A percentile compares a stretch with the other conserved stretches of the same genome.
Evolutionary conservation across 2,113 vertebrate species (phyloP).

Genomic region (Oostethus manadensis): DNA sequence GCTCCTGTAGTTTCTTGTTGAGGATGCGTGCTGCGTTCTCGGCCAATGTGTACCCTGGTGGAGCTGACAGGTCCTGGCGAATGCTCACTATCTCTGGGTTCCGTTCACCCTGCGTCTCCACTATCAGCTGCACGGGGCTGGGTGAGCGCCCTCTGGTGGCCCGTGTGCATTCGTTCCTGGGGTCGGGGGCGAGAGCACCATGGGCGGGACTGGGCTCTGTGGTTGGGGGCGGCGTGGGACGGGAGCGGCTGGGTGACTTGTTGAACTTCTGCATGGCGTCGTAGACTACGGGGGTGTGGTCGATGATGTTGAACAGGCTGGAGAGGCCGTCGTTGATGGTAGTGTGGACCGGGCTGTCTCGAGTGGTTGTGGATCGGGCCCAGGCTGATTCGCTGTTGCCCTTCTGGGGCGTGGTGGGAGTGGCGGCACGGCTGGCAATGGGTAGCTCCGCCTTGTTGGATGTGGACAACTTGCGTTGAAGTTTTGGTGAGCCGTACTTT

Average conservation of each 20-base stretch:
- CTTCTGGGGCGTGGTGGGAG: slow-evolving; percentile 79
- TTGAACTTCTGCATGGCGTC: slow-evolving; percentile 82
- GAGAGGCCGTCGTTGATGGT: slow-evolving; percentile 97
- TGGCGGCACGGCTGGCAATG: slow-evolving; percentile 63
- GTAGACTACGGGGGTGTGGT: slow-evolving; percentile 83
- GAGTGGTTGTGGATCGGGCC: slow-evolving; percentile 94
- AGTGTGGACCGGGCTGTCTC: slow-evolving; percentile 95
- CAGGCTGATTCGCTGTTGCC: slow-evolving; percentile 93
- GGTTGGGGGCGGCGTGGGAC: slow-evolving; percentile 57
- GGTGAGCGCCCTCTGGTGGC: slow-evolving; percentile 83
- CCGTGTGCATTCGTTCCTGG: slow-evolving; percentile 69
- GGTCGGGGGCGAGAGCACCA: slow-evolving; percentile 30
- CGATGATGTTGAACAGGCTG: slow-evolving; percentile 98
- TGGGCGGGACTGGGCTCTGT: slow-evolving; percentile 42
- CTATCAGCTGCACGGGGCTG: slow-evolving; percentile 82
- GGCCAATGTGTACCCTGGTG: slow-evolving; percentile 85
- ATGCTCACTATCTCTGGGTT: slow-evolving; percentile 79
- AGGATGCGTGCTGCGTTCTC: slow-evolving; percentile 90
- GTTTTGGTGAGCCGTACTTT: slow-evolving; percentile 93
- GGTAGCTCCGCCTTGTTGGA: slow-evolving; percentile 53
- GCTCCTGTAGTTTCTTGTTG: slow-evolving; percentile 90
- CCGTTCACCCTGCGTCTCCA: slow-evolving; percentile 81
- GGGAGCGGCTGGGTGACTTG: slow-evolving; percentile 80
- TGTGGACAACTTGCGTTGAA: slow-evolving; percentile 80
- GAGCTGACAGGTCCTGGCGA: slow-evolving; percentile 88